Evolutionary conservation across 2,113 vertebrate species (phyloP).

Genomic region (Pterocles burchelli): DNA sequence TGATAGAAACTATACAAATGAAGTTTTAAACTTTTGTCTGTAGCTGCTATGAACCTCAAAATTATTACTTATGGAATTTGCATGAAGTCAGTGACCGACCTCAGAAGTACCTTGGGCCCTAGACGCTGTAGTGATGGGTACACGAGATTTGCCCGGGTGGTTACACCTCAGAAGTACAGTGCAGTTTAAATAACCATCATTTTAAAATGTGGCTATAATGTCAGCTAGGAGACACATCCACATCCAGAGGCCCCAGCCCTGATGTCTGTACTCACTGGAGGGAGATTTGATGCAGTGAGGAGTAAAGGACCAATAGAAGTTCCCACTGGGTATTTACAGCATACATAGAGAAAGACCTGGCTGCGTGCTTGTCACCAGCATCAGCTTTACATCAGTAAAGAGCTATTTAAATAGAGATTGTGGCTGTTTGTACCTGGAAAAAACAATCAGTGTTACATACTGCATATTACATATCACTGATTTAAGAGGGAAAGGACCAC

Average conservation of each 20-base stretch:
- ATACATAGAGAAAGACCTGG: not conserved
- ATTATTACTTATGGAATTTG: not conserved
- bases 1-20: not conserved
- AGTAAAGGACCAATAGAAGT: not conserved
- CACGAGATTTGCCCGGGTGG: accelerated
- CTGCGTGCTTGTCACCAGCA: not conserved
- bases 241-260: not conserved
- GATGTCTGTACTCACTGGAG: not conserved
- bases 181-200: not conserved
- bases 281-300: not conserved
- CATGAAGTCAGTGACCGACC: not conserved
- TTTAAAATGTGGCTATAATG: accelerated
- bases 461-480: not conserved
- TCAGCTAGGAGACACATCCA: not conserved
- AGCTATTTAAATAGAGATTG: not conserved
- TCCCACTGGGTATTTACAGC: not conserved
- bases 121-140: not conserved
- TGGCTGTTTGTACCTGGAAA: not conserved
- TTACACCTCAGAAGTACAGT: not conserved
- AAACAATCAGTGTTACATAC: not conserved
- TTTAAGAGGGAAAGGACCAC: not conserved
- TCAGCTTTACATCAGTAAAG: not conserved
- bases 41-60: not conserved
- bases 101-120: not conserved
- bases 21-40: not conserved